A percentile compares a stretch with the other conserved stretches of the same genome.
phyloP scores from a whole-genome alignment of 2,888 invertebrate genomes.

The Sturmia bella region DNA sequence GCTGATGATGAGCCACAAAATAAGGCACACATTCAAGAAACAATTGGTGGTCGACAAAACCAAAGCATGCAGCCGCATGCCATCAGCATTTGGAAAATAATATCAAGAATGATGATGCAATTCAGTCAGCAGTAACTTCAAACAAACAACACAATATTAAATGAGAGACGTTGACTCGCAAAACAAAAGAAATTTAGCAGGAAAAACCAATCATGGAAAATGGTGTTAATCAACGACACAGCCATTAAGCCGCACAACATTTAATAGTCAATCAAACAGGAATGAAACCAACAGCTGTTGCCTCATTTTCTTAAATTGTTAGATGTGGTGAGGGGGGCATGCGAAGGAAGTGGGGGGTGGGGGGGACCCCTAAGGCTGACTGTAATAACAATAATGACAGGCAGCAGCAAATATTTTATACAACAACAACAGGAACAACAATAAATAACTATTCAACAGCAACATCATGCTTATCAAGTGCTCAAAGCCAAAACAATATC shows the following conservation, averaged over 20 bases:
- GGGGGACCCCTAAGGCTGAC: conserved; percentile 59
- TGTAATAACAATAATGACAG: conserved; percentile 47
- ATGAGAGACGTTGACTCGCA: neutral
- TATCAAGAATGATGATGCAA: conserved; percentile 22
- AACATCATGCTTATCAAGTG: neutral
- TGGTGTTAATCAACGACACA: conserved; percentile 63
- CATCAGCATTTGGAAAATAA: conserved; percentile 4
- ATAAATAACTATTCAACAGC: conserved; percentile 34
- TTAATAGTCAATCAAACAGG: conserved; percentile 54
- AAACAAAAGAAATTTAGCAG: neutral
- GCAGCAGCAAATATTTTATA: conserved; percentile 17
- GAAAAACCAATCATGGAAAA: conserved; percentile 39
- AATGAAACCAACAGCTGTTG: conserved; percentile 69
- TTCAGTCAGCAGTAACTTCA: conserved; percentile 17
- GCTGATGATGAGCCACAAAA: conserved; percentile 36
- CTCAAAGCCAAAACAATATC: conserved; percentile 15
- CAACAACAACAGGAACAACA: conserved; percentile 20
- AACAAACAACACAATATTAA: conserved; percentile 19
- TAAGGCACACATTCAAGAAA: conserved; percentile 12
- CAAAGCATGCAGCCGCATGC: neutral
- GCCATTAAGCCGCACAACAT: conserved; percentile 51
- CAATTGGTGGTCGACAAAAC: conserved; percentile 22
- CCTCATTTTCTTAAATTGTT: conserved; percentile 60
- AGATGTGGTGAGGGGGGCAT: conserved; percentile 71
- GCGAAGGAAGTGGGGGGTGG: conserved; percentile 73